Evolutionary conservation across 64 coral and sea anemone genomes (phyloP), one percentile per base, ranked within the genome.

Genomic region (Actinia equina): DNA sequence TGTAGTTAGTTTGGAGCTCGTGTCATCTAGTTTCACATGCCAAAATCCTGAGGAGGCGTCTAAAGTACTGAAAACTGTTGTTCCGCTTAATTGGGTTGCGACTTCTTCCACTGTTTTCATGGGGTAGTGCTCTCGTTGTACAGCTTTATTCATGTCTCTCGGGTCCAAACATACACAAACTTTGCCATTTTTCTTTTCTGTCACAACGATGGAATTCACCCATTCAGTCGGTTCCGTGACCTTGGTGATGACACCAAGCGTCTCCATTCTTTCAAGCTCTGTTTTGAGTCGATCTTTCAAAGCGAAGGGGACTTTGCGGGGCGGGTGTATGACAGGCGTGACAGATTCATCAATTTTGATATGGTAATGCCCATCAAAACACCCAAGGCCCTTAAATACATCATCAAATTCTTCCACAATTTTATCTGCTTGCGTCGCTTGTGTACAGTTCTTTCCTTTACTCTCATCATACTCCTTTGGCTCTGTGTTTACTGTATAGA

Each of bases 91-190:
- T 60, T 76, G 77, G 37, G 84, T 52, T 86, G 83, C 89, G 23
- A 91, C 77, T 60, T 91, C 46, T 52, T 91, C 76, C 70, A 80
- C 83, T 18, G 69, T 58, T 41, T 70, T 84, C 56, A 91, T 79
- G 62, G 83, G 89, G 55, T 86, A 87, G 42, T 91, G 89, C 58
- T 91, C 84, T 16, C 89, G 53, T 81, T 91, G 79, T 22, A 91
- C 79, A 27, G 84, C 71, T n/a, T 23, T 44, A 82, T 91, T 91
- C 83, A 91, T 81, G 45, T 87, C 89, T 58, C 64, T 86, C 12
- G 89, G 89, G 76, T 91, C 84, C 20, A 91, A 80, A 18, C 76
- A 91, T 62, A 91, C 85, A 16, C 76, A 26, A 44, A 86, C 58
- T 78, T 84, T 22, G 49, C 89, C 76, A 86, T 76, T 58, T 65